Conservation (phyloP, 2,888 invertebrate genomes). For the Azorinus chamasolen region DNA sequence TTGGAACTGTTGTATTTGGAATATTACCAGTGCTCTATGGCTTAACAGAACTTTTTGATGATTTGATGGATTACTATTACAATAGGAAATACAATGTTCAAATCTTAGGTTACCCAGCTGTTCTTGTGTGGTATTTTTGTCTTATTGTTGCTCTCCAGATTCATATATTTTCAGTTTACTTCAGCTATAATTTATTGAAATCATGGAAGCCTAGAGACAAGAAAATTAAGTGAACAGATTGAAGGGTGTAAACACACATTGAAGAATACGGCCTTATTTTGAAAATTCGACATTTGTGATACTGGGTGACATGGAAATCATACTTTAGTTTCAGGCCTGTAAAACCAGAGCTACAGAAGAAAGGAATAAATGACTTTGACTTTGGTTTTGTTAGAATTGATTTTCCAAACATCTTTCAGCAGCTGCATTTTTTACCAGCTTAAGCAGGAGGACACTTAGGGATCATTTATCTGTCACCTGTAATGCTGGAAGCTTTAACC, state of each 20-base stretch:
- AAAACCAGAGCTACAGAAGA: no score
- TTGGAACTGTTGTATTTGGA: slow-evolving; percentile 92
- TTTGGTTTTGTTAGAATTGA: no score
- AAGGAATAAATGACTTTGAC: no score
- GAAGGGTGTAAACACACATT: neutral
- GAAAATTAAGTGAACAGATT: slow-evolving; percentile 39
- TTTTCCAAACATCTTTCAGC: no score
- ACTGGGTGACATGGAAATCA: no score
- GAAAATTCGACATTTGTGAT: no score
- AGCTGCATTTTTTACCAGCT: no score
- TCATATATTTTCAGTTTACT: slow-evolving; percentile 84
- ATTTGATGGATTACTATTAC: slow-evolving; percentile 93
- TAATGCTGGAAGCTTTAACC: no score
- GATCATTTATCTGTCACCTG: no score
- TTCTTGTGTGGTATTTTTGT: slow-evolving; percentile 96
- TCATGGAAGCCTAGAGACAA: slow-evolving; percentile 81
- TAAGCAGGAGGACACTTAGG: no score
- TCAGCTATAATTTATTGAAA: slow-evolving; percentile 80
- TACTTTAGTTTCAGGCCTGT: no score
- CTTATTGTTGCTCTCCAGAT: slow-evolving; percentile 95
- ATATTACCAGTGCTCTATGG: slow-evolving; percentile 94
- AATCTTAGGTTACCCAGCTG: slow-evolving; percentile 91
- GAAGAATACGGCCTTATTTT: no score
- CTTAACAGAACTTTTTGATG: slow-evolving; percentile 93
- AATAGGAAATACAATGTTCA: slow-evolving; percentile 89